These are phyloP conservation scores for Mycalesis mineus DNA, from an alignment of 2,888 invertebrate species.

Conservation along the genomic window DNA sequence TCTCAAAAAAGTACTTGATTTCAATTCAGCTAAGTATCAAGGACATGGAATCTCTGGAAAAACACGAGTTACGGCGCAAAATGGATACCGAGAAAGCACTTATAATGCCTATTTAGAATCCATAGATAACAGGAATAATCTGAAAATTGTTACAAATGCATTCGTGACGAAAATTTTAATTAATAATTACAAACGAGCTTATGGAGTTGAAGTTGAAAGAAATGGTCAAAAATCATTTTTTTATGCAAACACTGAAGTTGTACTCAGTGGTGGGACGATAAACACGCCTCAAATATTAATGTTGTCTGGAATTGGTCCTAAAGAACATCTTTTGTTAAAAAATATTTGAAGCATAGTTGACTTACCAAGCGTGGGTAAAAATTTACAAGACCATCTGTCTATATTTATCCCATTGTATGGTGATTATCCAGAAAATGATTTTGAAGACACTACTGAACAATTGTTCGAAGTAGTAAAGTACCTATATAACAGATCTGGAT, in stretches of 20 bases:
- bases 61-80: conserved; percentile 59
- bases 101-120: conserved; percentile 65
- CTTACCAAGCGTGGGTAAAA: conserved; percentile 63
- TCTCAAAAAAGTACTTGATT: conserved; percentile 46
- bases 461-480: conserved; percentile 63
- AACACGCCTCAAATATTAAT: conserved; percentile 72
- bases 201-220: conserved; percentile 55
- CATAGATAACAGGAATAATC: conserved; percentile 42
- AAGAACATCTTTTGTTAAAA: conserved; percentile 47
- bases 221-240: conserved; percentile 30
- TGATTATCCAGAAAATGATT: conserved; percentile 36
- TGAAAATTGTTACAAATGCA: conserved; percentile 62
- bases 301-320: conserved; percentile 73
- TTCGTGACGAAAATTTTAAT: conserved; percentile 70
- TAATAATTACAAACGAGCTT: conserved; percentile 35
- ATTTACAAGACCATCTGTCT: conserved; percentile 75
- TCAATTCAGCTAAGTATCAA: conserved; percentile 57
- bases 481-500: conserved; percentile 69
- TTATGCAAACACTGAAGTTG: conserved; percentile 59
- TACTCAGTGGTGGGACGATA: conserved; percentile 66
- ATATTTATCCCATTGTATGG: conserved; percentile 54
- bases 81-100: conserved; percentile 67
- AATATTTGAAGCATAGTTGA: conserved; percentile 54
- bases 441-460: conserved; percentile 34
- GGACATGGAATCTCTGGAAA: conserved; percentile 59